A percentile compares a stretch with the other conserved stretches of the same genome.
Conservation (phyloP, 2,888 invertebrate genomes). For the Therioaphis trifolii region DNA sequence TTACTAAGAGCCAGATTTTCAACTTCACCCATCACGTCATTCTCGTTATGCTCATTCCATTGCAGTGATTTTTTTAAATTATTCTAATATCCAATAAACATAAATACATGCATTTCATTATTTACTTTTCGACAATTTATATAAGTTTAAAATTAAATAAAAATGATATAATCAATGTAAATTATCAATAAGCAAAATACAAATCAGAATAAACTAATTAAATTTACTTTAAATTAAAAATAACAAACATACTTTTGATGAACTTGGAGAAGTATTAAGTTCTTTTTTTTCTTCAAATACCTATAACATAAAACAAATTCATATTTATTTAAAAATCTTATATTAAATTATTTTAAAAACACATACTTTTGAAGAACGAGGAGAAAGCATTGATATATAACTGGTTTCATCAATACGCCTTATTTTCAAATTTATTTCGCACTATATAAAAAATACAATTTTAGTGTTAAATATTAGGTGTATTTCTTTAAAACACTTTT, state of each 20-base stretch:
- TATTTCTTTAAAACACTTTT: background rate
- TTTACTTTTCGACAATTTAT: too few species aligned
- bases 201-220: background rate
- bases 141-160: too few species aligned
- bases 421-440: slow-evolving; percentile 46
- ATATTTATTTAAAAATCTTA: background rate
- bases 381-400: slow-evolving; percentile 39
- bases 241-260: slow-evolving; percentile 45
- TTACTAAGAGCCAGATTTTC: background rate
- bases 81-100: background rate
- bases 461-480: background rate
- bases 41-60: slow-evolving; percentile 40
- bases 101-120: too few species aligned
- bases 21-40: slow-evolving; percentile 5
- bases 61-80: slow-evolving; percentile 25
- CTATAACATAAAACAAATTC: background rate
- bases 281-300: background rate
- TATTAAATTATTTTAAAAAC: background rate
- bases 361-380: slow-evolving; percentile 40
- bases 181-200: too few species aligned
- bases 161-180: too few species aligned
- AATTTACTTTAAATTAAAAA: slow-evolving; percentile 17
- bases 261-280: background rate
- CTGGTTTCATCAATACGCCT: slow-evolving; percentile 29
- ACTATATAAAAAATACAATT: slow-evolving; percentile 9